These are phyloP conservation scores for Strigops habroptila DNA, from an alignment of 2,113 vertebrate species.

Conservation along the genomic window DNA sequence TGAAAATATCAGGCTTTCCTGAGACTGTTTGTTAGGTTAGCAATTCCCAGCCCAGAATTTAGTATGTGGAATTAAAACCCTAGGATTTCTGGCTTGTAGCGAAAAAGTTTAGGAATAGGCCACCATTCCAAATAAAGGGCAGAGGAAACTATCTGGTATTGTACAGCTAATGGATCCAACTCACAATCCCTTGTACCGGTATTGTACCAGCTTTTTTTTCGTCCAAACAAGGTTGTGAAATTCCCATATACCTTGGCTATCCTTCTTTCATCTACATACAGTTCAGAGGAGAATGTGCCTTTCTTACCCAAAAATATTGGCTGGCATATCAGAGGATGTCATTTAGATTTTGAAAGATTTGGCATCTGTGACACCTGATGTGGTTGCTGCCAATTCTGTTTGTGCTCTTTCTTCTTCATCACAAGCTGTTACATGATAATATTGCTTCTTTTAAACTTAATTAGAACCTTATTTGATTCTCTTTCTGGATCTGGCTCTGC, in stretches of 20 bases:
- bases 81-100: background rate
- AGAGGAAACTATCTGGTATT: background rate
- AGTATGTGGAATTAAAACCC: background rate
- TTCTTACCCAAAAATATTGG: background rate
- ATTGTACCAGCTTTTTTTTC: background rate
- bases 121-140: background rate
- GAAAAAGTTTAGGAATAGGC: background rate
- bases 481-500: background rate
- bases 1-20: background rate
- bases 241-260: background rate
- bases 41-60: background rate
- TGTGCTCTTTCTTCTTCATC: background rate
- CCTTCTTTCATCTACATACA: background rate
- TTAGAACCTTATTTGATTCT: constrained; percentile 51
- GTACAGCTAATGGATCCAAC: background rate
- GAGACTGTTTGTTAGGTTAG: background rate
- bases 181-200: background rate
- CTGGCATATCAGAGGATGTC: background rate
- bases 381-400: background rate
- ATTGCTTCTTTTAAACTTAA: constrained; percentile 41
- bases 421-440: background rate
- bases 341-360: background rate
- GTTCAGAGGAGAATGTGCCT: background rate
- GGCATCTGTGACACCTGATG: background rate
- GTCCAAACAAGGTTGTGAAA: background rate